Evolutionary conservation across 2,888 invertebrate genomes (phyloP).

Genomic region (Cylindroiulus punctatus): DNA sequence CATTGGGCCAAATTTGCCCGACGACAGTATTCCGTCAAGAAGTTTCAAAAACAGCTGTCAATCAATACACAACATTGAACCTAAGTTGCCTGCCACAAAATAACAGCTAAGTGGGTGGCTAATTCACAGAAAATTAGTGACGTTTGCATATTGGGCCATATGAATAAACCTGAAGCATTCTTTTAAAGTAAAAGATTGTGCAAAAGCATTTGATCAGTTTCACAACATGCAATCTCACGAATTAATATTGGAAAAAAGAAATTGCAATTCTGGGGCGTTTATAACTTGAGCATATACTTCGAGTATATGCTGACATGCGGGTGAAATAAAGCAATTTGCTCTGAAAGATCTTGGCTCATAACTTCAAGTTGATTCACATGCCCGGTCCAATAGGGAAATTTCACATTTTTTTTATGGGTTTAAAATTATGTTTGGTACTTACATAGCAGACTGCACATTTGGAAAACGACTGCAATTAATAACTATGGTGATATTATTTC

Average conservation of each 20-base stretch:
- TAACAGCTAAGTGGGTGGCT: not conserved
- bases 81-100: not conserved
- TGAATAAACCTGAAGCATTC: not conserved
- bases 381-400: no score
- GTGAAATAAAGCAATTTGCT: no score
- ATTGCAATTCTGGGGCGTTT: not conserved
- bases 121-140: not conserved
- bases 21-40: not conserved
- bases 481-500: no score
- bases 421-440: no score
- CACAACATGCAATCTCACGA: no score
- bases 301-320: not conserved
- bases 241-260: not conserved
- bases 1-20: not conserved
- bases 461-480: no score
- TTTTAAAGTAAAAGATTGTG: not conserved
- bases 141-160: not conserved
- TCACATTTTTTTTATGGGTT: no score
- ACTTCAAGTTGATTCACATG: not conserved
- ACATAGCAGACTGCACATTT: no score
- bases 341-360: not conserved
- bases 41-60: constrained; percentile 4
- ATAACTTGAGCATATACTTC: not conserved
- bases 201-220: not conserved
- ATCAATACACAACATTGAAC: not conserved